phyloP scores from a whole-genome alignment of 2,888 invertebrate genomes.

The Antheraea assamensis region DNA sequence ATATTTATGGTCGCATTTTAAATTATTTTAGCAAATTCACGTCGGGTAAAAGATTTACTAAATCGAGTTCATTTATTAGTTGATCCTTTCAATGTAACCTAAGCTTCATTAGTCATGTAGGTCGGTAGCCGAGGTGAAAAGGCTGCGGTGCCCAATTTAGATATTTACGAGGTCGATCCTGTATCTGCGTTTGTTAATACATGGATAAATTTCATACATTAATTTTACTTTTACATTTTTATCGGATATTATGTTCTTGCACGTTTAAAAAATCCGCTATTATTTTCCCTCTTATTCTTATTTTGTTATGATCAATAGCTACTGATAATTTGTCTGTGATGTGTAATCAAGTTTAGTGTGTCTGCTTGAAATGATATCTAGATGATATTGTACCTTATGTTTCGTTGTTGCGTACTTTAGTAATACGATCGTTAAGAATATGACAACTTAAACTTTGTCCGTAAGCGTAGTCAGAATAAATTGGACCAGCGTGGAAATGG shows the following conservation, averaged over 20 bases:
- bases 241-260: neutral
- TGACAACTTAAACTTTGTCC: neutral
- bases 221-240: neutral
- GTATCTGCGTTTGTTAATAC: neutral
- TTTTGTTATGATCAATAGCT: no score
- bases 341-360: no score
- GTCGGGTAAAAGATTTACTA: neutral
- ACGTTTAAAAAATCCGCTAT: neutral
- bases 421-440: neutral
- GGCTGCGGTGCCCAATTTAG: slow-evolving; percentile 2
- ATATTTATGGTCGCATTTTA: neutral
- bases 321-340: no score
- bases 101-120: slow-evolving; percentile 10
- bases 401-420: neutral
- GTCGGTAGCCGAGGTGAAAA: slow-evolving; percentile 11
- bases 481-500: slow-evolving; percentile 31
- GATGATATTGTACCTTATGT: no score
- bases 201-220: neutral
- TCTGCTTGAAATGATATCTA: no score
- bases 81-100: slow-evolving; percentile 6
- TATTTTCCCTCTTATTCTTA: neutral
- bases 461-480: slow-evolving; percentile 22
- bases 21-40: neutral
- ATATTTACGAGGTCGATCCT: slow-evolving; percentile 9
- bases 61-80: slow-evolving; percentile 3